Base-by-base conservation (phyloP, 2,113 vertebrate species). In the Siniperca chuatsi region DNA sequence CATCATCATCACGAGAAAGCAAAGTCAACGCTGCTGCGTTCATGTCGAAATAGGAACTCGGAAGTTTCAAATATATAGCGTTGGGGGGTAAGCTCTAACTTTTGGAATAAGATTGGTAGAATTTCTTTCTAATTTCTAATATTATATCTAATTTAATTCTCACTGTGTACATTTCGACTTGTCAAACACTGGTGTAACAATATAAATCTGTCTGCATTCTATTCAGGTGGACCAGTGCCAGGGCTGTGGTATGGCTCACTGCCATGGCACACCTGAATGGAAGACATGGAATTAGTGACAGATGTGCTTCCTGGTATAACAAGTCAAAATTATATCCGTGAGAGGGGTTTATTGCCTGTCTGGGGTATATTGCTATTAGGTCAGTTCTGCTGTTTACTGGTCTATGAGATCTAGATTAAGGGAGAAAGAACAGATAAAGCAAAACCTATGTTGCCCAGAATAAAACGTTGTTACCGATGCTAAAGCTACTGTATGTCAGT, bases 11-110 rank as follows among this genome's bases (percentile, higher is more conserved):
- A 40, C 2, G 20, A 52, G 4, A n/a, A 10, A 50, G 33, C 75
- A 71, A 74, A 82, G 74, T 68, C 74, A 6, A 54, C n/a, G 0
- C 9, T 66, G 87, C 4, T 67, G 80, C 79, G 8, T 93, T 90
- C 40, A 52, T 0, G 23, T 4, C 0, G 0, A n/a, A 12, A 12
- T 2, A 58, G 25, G 18, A 42, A 75, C 23, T 69, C 6, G 6
- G 35, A 75, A 0, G 29, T 18, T 37, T 25, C 0, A 8, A 0
- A 37, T 37, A 37, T 37, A 37, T 6, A 4, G 5, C 4, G 2
- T 37, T 37, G 35, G 5, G 29, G 29, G 29, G 29, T 29, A 29
- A 29, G 29, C 29, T 6, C 35, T 4, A 37, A 37, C 35, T 4
- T 42, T 42, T 42, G 40, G 40, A 42, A 42, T 7, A 42, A 42